phyloP scores from a whole-genome alignment of 2,113 vertebrate species.

The Sclerurus mexicanus region DNA sequence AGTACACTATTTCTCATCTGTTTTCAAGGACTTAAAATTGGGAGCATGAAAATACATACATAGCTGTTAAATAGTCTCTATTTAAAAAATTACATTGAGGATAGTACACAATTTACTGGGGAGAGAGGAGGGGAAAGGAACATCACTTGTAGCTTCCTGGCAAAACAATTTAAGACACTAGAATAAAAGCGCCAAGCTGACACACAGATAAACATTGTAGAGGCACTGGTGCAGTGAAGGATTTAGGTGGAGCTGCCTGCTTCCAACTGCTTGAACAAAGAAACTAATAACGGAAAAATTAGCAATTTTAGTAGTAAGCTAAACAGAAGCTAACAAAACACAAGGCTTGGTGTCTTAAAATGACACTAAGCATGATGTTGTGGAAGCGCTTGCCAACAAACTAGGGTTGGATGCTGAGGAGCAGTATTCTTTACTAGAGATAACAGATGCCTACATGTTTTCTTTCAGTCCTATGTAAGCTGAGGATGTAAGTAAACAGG shows the following conservation, averaged over 20 bases:
- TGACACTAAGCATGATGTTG: background rate
- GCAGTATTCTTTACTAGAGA: background rate
- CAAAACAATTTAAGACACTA: background rate
- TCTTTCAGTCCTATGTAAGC: background rate
- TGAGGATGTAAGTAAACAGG: background rate
- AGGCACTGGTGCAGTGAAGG: background rate
- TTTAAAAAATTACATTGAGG: background rate
- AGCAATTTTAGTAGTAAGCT: background rate
- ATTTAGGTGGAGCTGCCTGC: constrained; percentile 5
- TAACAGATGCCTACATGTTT: background rate
- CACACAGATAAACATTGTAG: background rate
- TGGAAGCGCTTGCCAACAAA: fast-evolving
- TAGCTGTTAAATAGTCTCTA: background rate
- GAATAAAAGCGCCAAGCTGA: background rate
- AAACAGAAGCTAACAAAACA: background rate
- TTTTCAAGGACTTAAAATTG: background rate
- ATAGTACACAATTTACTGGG: background rate
- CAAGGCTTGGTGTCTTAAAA: background rate
- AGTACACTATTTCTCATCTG: background rate
- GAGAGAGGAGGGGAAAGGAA: background rate
- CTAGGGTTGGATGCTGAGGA: background rate
- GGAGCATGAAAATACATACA: background rate
- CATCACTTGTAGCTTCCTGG: background rate
- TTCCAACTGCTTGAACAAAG: constrained; percentile 1
- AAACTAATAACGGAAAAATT: background rate